Conservation (phyloP, 2,888 invertebrate genomes). For the Pseudeuparius sepicola region DNA sequence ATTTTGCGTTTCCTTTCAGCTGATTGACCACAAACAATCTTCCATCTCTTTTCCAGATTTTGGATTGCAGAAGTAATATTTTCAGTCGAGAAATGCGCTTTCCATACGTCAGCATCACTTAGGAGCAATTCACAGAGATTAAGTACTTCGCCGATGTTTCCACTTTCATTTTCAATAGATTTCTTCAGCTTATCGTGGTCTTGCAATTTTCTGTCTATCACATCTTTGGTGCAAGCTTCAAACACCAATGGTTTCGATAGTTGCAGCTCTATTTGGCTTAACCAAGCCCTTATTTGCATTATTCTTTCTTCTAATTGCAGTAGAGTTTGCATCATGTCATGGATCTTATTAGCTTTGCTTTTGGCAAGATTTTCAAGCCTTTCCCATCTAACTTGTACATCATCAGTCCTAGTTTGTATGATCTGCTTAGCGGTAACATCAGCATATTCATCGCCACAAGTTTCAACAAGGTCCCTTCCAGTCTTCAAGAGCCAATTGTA, state of each 20-base stretch:
- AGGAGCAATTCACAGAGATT: slow-evolving; percentile 70
- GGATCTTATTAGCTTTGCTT: slow-evolving; percentile 59
- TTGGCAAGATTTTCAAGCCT: slow-evolving; percentile 60
- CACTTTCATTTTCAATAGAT: slow-evolving; percentile 66
- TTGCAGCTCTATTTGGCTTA: slow-evolving; percentile 61
- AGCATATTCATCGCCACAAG: slow-evolving; percentile 54
- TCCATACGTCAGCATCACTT: slow-evolving; percentile 63
- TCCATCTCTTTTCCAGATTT: slow-evolving; percentile 71
- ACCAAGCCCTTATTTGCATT: slow-evolving; percentile 59
- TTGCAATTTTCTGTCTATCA: slow-evolving; percentile 56
- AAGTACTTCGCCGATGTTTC: slow-evolving; percentile 66
- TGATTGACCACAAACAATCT: slow-evolving; percentile 61
- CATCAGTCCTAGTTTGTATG: slow-evolving; percentile 46
- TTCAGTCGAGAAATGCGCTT: slow-evolving; percentile 60
- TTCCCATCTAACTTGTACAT: slow-evolving; percentile 61
- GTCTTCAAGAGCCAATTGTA: slow-evolving; percentile 66
- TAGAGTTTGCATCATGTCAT: slow-evolving; percentile 61
- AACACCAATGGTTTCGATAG: slow-evolving; percentile 58
- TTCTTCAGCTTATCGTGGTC: slow-evolving; percentile 67
- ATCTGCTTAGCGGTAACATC: slow-evolving; percentile 48
- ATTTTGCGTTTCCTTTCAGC: slow-evolving; percentile 62
- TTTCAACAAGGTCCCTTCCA: slow-evolving; percentile 54
- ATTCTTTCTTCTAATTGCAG: slow-evolving; percentile 60
- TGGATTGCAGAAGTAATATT: slow-evolving; percentile 57
- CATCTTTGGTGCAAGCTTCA: slow-evolving; percentile 52